Conservation (phyloP, 2,113 vertebrate species). For the Amazona vittata region DNA sequence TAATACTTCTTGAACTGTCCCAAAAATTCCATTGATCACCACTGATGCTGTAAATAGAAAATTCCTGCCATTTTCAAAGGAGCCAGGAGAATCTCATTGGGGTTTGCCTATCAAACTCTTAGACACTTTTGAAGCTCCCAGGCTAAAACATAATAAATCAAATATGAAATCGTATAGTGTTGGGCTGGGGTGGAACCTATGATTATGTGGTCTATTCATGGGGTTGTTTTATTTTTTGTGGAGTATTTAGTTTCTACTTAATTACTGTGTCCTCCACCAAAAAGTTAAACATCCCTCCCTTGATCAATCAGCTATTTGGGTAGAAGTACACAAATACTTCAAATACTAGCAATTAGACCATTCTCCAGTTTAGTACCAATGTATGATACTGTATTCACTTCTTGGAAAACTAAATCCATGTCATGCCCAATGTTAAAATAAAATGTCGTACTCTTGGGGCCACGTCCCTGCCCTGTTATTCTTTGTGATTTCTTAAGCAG, state of each 20-base stretch:
- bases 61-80: constrained; percentile 55
- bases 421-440: neutral
- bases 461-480: neutral
- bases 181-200: neutral
- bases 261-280: neutral
- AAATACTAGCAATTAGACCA: neutral
- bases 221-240: neutral
- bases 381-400: neutral
- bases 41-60: constrained; percentile 53
- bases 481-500: neutral
- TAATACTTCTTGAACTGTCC: constrained; percentile 35
- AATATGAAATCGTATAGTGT: constrained; percentile 11
- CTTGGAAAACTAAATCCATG: neutral
- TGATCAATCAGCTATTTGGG: constrained; percentile 28
- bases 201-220: neutral
- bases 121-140: constrained; percentile 53
- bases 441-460: neutral
- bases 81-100: constrained; percentile 48
- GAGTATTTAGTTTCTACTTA: constrained; percentile 56
- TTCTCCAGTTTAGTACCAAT: neutral
- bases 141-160: constrained; percentile 55
- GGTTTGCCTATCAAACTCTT: constrained; percentile 50
- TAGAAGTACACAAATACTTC: neutral
- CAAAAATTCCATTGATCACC: constrained; percentile 30
- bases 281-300: constrained; percentile 23